Base-by-base conservation (phyloP, 2,113 vertebrate species). In the human (Homo sapiens) region DNA sequence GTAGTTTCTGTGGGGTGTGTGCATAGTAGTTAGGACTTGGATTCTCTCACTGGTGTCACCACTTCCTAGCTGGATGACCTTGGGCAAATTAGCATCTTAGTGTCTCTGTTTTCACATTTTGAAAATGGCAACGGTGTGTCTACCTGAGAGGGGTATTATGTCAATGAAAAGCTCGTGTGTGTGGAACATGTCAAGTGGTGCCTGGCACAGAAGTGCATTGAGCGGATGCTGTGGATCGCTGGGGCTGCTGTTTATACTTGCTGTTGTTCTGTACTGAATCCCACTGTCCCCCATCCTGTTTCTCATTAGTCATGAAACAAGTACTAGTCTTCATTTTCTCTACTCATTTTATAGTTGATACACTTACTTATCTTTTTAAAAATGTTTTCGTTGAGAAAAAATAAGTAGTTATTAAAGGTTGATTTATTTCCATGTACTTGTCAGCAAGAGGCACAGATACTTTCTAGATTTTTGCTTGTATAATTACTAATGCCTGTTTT, bases 191-290 rank as follows among this genome's bases (percentile, higher is more conserved):
- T 57, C 1, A 40, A 11, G 3, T 5, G 20, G 35, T 20, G 32
- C 30, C 22, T 52, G 25, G 61, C 32, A 3, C 1, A 1, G 18
- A 30, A 2, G 45, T 18, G 1, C 0, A 2, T 14, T 45, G 6
- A 22, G 0, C 7, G n/a, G 6, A 1, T 4, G 22, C 3, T 27
- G 3, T 17, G 10, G 30, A 3, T 0, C n/a, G 30, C 43, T 61
- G 5, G 50, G 27, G 14, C 45, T 13, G 0, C 68, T 0, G 0
- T 8, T 27, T 23, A 8, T 48, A 66, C 14, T 8, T 40, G 0
- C 22, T 50, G n/a, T 7, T 3, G 14, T 22, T 8, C 17, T 38
- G 2, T 32, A 30, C 2, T 18, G 43, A 14, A 0, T 2, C 43
- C 92, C 25, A 17, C n/a, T 68, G 55, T 90, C 66, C 79, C 30